A percentile compares a stretch with the other conserved stretches of the same genome.
phyloP scores from a whole-genome alignment of 2,888 invertebrate species.

The Mallateleia sp. region DNA sequence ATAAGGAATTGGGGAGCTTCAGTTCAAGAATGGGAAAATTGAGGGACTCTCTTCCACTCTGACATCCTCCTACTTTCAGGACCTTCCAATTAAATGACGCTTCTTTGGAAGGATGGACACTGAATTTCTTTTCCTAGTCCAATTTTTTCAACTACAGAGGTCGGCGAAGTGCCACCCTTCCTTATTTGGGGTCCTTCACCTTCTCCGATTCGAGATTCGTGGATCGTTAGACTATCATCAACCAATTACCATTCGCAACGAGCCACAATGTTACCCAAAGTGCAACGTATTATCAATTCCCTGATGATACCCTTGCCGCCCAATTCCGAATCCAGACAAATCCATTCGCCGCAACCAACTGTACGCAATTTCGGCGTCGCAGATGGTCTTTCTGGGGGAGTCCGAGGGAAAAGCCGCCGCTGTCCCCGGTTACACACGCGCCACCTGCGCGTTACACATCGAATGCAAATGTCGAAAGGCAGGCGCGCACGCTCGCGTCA shows the following conservation, averaged over 20 bases:
- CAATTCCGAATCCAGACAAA: constrained; percentile 35
- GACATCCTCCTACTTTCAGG: no score
- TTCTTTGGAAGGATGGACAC: no score
- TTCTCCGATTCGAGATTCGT: background rate
- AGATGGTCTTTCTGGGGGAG: constrained; percentile 39
- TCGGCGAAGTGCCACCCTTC: background rate
- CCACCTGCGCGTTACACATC: constrained; percentile 65
- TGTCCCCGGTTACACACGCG: constrained; percentile 19
- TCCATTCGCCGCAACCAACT: constrained; percentile 33
- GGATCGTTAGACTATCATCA: background rate
- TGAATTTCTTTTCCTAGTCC: no score
- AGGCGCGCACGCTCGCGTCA: constrained; percentile 50
- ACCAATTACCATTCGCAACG: background rate
- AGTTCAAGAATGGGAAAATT: no score
- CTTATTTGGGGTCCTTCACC: background rate
- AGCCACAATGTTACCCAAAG: background rate
- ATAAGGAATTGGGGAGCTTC: no score
- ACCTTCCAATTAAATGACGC: no score
- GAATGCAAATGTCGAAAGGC: constrained; percentile 71
- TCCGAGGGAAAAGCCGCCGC: constrained; percentile 30
- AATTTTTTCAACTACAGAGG: no score
- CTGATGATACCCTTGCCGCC: constrained; percentile 10
- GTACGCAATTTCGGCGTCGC: constrained; percentile 41
- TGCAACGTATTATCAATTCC: background rate
- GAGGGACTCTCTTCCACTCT: no score